Base-by-base conservation (phyloP, 2,113 vertebrate species). In the Telmatochromis brachygnathus region DNA sequence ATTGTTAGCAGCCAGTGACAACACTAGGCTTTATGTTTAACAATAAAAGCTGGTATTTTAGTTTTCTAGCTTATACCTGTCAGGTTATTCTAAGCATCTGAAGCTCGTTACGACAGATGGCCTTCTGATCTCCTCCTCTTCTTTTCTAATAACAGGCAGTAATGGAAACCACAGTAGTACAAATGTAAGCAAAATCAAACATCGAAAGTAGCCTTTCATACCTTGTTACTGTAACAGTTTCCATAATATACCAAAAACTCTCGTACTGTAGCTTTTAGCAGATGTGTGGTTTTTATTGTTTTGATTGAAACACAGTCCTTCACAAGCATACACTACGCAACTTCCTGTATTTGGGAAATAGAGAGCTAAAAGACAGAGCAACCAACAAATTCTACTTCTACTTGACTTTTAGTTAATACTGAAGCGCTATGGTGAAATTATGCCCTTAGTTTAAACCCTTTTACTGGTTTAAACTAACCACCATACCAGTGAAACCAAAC, bases 361-460 rank as follows among this genome's bases (percentile, higher is more conserved):
- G 42, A 47, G 5, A 28, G 23, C 9, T 75, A 47, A 47, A 75
- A 47, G 9, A 19, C 0, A 75, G 70, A 19, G 26, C 23, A 75
- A 75, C 3, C 39, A 75, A 15, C 68, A 47, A 75, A 47, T 45
- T 47, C 39, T 47, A 9, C 21, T 73, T 45, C 14, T 10, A 75
- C 39, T 75, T 75, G 9, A 17, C 23, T 28, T 75, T 75, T 0
- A 77, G 13, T 5, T 49, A 19, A 49, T 77, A 47, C 70, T 77
- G 23, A 77, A 10, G 42, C 4, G 2, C 15, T 30, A 0, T 12
- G 23, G 9, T 9, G 9, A 75, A 75, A 47, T 19, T 7, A 0
- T 47, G 42, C 23, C 23, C 70, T 77, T 26, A 7, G 10, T 51
- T 49, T 30, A 26, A 77, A 65, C 19, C 39, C 17, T 19, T 77